Base-by-base conservation (phyloP, 1,140 invertebrate species). In the Atta colombica region DNA sequence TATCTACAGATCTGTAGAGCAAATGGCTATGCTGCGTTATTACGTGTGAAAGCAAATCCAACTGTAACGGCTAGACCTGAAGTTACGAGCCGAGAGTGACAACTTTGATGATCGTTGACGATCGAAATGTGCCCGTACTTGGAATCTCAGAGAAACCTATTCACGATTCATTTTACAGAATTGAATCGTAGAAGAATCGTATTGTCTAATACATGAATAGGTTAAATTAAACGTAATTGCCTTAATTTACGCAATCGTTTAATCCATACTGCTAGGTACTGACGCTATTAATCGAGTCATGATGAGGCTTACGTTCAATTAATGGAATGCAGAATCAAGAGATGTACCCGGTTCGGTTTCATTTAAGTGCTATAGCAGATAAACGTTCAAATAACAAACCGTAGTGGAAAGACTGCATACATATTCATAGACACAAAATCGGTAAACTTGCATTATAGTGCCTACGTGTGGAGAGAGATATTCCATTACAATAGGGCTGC, bases 281-380 rank as follows among this genome's bases (percentile, higher is more conserved):
- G n/a, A 14, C 6, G 31, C 0, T 39, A 39, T 55, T 68, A 80
- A 80, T 80, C 31, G 63, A 35, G 10, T 25, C 18, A 39, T 10
- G n/a, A 55, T 55, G 45, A 49, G 7, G 53, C 66, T 21, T 51
- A 39, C 18, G 39, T 45, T 45, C 39, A 8, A 49, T 72, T 74
- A 82, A 61, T 25, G 35, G 55, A 71, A 72, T 72, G 78, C 53
- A 39, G 35, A 72, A 82, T 72, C 63, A 61, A 51, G n/a, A 35
- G 14, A 31, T 16, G 28, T 35, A 71, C 21, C 58, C 28, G 53
- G 55, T 77, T 45, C 55, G 74, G 31, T 78, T 66, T 55, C 77
- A 86, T 88, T 88, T 72, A 77, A 89, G 72, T 86, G 61, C 71
- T 61, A 77, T 77, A 86, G 80, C 66, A 68, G 60, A 77, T 77